phyloP scores from a whole-genome alignment of 2,888 invertebrate species.

The Cacoxenus indagator region DNA sequence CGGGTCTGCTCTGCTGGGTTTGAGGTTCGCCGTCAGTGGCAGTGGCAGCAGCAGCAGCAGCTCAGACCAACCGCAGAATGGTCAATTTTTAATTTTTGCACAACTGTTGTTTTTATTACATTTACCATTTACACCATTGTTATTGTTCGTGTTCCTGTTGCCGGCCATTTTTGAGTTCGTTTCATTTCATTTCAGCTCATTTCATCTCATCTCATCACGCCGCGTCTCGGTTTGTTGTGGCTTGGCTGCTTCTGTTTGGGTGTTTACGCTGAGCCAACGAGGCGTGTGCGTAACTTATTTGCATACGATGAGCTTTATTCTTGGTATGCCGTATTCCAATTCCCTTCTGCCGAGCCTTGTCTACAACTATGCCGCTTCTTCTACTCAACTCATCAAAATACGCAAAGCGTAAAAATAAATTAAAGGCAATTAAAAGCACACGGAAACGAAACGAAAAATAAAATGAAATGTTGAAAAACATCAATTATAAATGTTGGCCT shows the following conservation, averaged over 20 bases:
- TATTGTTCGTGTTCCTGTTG: slow-evolving; percentile 2
- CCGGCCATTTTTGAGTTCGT: slow-evolving; percentile 25
- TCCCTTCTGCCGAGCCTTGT: not conserved
- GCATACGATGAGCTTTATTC: slow-evolving; percentile 44
- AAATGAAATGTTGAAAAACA: slow-evolving; percentile 50
- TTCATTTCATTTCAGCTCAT: not conserved
- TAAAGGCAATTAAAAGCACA: slow-evolving; percentile 65
- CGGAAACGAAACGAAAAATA: slow-evolving; percentile 57
- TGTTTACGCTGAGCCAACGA: slow-evolving; percentile 38
- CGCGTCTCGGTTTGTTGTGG: not conserved
- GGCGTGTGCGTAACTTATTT: slow-evolving; percentile 60
- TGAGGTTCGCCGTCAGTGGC: not conserved
- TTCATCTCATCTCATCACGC: not conserved
- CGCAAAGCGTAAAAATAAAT: slow-evolving; percentile 63
- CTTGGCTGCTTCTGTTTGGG: not conserved
- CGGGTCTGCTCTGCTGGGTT: not conserved
- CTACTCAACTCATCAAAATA: not conserved
- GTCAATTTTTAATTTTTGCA: slow-evolving; percentile 21
- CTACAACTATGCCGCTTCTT: not conserved
- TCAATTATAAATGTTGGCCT: slow-evolving; percentile 23
- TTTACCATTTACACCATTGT: not conserved
- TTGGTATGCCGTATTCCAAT: not conserved
- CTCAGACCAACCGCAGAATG: slow-evolving; percentile 21
- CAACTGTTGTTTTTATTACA: slow-evolving; percentile 24
- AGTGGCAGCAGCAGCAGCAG: not conserved